Evolutionary conservation across 2,888 invertebrate genomes (phyloP), one percentile per base, ranked within the genome.

Genomic region (Unio pictorum): DNA sequence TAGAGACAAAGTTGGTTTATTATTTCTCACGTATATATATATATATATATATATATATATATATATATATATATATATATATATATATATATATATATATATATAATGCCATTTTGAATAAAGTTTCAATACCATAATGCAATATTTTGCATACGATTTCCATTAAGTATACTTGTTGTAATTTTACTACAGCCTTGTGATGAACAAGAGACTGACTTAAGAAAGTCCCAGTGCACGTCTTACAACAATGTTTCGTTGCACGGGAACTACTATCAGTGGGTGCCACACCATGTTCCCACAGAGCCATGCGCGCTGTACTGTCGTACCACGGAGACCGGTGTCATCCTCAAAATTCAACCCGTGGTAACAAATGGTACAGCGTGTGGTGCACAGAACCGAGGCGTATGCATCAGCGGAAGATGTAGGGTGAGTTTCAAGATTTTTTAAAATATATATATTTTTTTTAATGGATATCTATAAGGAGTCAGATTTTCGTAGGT

Each of bases 321-420:
- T 57, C 62, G 58, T 60, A 73, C 75, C 61, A 58, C 68, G 1
- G 75, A 77, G 58, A 75, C 77, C 4, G 73, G 72, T 26, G 67
- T 73, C 45, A 68, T 73, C 5, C 73, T 77, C 15, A 75, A 77
- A 56, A 75, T 77, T 69, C 72, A 69, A 26, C 34, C 67, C 3
- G 58, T 67, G 6, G 73, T 97, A 28, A 94, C 95, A 73, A 97
- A 98, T 86, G 98, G 97, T 1, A 97, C 97, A 15, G 92, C 95
- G 68, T 98, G 98, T 89, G 92, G 95, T 64, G 61, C 66, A n/a
- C 59, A 65, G 6, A 93, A 94, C 0, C 95, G 95, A 55, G 96
- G 97, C 87, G 95, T 97, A 93, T 98, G 97, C 91, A 95, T 98
- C 84, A 94, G 94, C 86, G 97, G 97, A 67, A 93, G 94, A 84